Percentiles rank a stretch among this genome's conserved stretches.
Conservation (phyloP, 2,888 invertebrate genomes). For the Eustalomyia histrio region DNA sequence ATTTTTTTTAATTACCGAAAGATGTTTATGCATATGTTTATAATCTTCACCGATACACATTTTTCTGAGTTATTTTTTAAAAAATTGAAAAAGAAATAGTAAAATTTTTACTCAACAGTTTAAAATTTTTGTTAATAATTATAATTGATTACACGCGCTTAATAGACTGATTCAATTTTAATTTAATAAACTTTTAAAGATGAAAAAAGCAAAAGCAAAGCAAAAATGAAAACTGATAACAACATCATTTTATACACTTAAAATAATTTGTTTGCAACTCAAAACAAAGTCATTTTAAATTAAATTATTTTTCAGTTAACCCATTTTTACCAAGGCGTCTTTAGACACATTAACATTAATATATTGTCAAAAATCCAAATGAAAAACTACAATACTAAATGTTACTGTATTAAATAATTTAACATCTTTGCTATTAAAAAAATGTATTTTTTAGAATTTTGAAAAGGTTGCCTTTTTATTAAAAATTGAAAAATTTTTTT, state of each 20-base stretch:
- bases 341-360: no score
- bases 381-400: no score
- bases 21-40: constrained; percentile 73
- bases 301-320: no score
- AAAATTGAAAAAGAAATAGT: neutral
- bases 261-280: neutral
- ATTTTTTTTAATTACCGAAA: constrained; percentile 70
- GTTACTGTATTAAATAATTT: no score
- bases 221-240: neutral
- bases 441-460: no score
- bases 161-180: neutral
- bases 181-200: neutral
- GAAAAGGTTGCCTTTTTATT: no score
- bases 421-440: no score
- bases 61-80: constrained; percentile 22
- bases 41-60: constrained; percentile 75
- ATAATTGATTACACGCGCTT: neutral
- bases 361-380: no score
- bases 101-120: constrained; percentile 20
- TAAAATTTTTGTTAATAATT: neutral
- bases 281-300: neutral
- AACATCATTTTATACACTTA: neutral
- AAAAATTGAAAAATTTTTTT: no score
- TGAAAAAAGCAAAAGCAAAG: no score
- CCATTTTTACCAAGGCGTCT: no score